A percentile compares a stretch with the other conserved stretches of the same genome.
Conservation (phyloP, 2,113 vertebrate genomes). For the Odocoileus virginianus region DNA sequence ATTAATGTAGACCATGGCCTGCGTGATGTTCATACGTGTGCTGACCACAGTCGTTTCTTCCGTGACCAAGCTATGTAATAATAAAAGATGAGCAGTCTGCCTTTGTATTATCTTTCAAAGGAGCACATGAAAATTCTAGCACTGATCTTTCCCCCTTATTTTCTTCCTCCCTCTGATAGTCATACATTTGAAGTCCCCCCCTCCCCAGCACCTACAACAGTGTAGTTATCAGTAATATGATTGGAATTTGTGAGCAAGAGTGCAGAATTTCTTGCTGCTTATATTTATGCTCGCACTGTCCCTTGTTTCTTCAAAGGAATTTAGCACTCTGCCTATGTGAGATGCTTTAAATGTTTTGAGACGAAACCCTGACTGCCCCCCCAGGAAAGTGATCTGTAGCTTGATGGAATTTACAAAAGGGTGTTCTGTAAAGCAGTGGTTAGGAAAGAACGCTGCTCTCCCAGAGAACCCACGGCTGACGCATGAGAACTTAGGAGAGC, state of each 20-base stretch:
- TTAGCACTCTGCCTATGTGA: not conserved
- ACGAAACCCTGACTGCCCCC: not conserved
- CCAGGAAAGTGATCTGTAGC: not conserved
- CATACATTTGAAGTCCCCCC: not conserved
- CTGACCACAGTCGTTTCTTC: not conserved
- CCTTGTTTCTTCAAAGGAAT: not conserved
- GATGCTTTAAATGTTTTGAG: conserved; percentile 20
- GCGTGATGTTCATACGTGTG: not conserved
- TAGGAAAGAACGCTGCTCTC: conserved; percentile 13
- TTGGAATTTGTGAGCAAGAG: not conserved
- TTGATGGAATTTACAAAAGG: not conserved
- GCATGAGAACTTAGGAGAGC: conserved; percentile 31
- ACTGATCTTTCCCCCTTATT: not conserved
- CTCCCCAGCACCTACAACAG: rapidly evolving
- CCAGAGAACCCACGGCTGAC: conserved; percentile 1
- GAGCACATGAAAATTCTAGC: not conserved
- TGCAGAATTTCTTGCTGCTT: not conserved
- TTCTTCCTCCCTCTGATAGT: not conserved
- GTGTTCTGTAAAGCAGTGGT: not conserved
- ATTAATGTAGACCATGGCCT: not conserved
- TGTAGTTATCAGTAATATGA: not conserved
- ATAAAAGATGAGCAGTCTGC: conserved; percentile 34
- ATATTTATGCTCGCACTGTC: not conserved
- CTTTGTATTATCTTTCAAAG: not conserved
- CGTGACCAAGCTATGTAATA: conserved; percentile 48